A percentile compares a stretch with the other conserved stretches of the same genome.
Evolutionary conservation across 2,888 invertebrate genomes (phyloP).

Genomic region (Tenthredo mesomela): DNA sequence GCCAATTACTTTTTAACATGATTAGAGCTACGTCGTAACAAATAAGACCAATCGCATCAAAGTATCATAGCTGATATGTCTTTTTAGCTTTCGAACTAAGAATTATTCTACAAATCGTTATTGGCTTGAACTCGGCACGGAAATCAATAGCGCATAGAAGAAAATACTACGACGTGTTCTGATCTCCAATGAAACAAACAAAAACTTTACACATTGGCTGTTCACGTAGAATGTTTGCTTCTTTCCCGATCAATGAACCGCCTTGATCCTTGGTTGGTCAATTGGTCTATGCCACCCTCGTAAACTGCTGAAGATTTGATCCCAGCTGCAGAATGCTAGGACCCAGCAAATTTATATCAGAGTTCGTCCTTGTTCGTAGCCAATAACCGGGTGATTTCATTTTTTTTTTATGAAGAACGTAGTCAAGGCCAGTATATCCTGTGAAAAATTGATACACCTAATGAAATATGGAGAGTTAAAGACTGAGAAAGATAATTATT

Average conservation of each 20-base stretch:
- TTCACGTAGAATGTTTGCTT: neutral
- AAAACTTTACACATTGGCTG: neutral
- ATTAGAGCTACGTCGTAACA: neutral
- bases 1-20: neutral
- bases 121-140: neutral
- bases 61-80: neutral
- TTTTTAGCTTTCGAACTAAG: neutral
- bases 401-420: neutral
- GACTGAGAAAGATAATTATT: neutral
- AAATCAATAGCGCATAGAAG: neutral
- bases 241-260: slow-evolving; percentile 3
- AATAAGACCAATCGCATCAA: neutral
- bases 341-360: neutral
- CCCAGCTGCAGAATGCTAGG: neutral
- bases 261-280: neutral
- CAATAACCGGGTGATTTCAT: neutral
- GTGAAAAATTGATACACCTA: neutral
- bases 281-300: neutral
- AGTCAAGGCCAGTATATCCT: neutral
- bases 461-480: slow-evolving; percentile 1
- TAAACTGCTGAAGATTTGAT: neutral
- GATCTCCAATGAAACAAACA: neutral
- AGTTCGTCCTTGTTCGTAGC: neutral
- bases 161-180: neutral
- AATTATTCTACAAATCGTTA: neutral